Evolutionary conservation across 2,797 vertebrate genomes (phyloP), one percentile per base, ranked within the genome.

Genomic region (Sebastes steindachneri): DNA sequence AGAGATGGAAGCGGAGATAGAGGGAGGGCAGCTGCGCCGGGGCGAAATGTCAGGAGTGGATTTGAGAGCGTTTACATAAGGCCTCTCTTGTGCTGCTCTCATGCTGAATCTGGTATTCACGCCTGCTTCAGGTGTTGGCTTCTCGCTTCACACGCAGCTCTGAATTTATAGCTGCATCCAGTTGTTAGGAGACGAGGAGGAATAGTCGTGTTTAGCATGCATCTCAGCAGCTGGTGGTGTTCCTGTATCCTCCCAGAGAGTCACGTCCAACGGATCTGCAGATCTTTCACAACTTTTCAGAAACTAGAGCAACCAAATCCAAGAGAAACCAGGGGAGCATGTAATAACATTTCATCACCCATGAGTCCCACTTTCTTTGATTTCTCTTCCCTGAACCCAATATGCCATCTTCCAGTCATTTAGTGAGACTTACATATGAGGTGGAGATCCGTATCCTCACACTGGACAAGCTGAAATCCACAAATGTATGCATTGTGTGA

Each of bases 61-160:
- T 85, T 74, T 76, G 62, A 84, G 72, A 82, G 87, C 45, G 37
- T 89, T 92, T 90, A 80, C 77, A 76, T 86, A 76, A 87, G 82
- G 74, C 65, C 28, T 60, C 77, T 85, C 55, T 82, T 71, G 67
- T 79, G 80, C 57, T 79, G 81, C 51, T 75, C 69, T 80, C 71
- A 66, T 66, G 73, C 77, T 77, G 73, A 25, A 81, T 82, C 64
- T 51, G 75, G 73, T 73, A 31, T 80, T 79, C 48, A 80, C 31
- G 48, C 41, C 68, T 54, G 74, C 53, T 67, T 70, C 53, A 70
- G 83, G 82, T 79, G 80, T 75, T 55, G 63, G 31, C 37, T 48
- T 31, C 63, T 67, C 26, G 7, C 67, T 62, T 35, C 25, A 70
- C 48, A 28, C 59, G 29, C 51, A 60, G 68, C 58, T 80, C 70